Percentiles rank a stretch among this genome's conserved stretches.
Evolutionary conservation across 2,888 invertebrate genomes (phyloP).

Genomic region (Frankliniella fusca): DNA sequence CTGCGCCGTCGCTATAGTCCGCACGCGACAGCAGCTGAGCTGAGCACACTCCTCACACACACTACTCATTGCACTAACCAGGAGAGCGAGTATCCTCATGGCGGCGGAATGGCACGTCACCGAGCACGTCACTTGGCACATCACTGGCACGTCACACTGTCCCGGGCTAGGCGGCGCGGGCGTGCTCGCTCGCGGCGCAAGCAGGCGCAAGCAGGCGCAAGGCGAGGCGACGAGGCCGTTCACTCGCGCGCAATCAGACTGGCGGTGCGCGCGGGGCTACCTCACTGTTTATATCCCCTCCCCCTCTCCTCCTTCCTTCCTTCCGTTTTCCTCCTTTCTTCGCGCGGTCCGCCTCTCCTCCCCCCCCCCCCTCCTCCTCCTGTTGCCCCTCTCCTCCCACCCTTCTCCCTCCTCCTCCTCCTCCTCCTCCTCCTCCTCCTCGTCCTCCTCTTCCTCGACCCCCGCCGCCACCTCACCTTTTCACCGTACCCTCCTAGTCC

Average conservation of each 20-base stretch:
- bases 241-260: conserved; percentile 7
- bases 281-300: not conserved
- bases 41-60: no score
- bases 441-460: not conserved
- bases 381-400: not conserved
- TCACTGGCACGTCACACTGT: not conserved
- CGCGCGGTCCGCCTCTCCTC: not conserved
- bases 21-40: no score
- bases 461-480: no score
- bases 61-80: not conserved
- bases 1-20: no score
- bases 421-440: not conserved
- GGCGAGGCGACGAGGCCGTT: not conserved
- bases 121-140: not conserved
- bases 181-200: not conserved
- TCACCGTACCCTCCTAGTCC: not conserved
- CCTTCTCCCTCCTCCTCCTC: not conserved
- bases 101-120: not conserved
- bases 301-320: not conserved
- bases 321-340: not conserved
- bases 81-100: conserved; percentile 11
- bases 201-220: no score
- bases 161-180: not conserved
- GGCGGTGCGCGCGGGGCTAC: not conserved
- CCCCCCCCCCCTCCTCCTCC: not conserved